These are phyloP conservation scores for Calameuta idolon DNA, from an alignment of 2,888 invertebrate genomes.

Conservation along the genomic window DNA sequence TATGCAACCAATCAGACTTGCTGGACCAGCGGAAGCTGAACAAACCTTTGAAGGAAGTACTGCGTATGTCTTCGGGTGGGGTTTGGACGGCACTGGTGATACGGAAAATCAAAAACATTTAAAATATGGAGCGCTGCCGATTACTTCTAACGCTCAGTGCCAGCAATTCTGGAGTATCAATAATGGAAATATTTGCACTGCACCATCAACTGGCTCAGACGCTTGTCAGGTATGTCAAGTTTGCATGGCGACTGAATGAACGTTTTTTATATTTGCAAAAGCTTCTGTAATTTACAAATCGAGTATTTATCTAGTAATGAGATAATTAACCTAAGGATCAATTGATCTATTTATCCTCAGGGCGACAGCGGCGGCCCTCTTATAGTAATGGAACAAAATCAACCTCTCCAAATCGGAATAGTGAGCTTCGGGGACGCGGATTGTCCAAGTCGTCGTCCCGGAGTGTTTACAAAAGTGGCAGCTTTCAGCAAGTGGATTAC, in stretches of 20 bases:
- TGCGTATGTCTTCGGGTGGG: constrained; percentile 41
- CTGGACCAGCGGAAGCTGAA: constrained; percentile 2
- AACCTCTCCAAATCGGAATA: constrained; percentile 43
- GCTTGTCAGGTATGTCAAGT: constrained; percentile 40
- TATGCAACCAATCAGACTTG: constrained; percentile 35
- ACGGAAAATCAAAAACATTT: constrained; percentile 18
- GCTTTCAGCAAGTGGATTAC: constrained; percentile 37
- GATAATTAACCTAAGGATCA: background rate
- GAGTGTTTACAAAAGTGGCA: constrained; percentile 39
- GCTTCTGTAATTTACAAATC: background rate
- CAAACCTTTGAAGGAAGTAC: constrained; percentile 11
- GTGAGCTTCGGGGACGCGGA: constrained; percentile 43
- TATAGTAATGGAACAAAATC: constrained; percentile 19
- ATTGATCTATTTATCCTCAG: constrained; percentile 21
- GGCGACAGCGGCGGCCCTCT: constrained; percentile 51
- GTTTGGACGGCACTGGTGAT: constrained; percentile 20
- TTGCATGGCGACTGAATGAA: background rate
- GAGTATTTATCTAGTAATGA: background rate
- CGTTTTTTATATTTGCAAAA: background rate
- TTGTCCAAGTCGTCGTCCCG: constrained; percentile 41
- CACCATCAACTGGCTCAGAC: constrained; percentile 26
- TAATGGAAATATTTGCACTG: constrained; percentile 38
- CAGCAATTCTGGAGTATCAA: constrained; percentile 29
- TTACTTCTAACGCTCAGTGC: constrained; percentile 35
- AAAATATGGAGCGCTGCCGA: constrained; percentile 35